These are phyloP conservation scores for Timema cristinae DNA, from an alignment of 2,888 invertebrate species.

Conservation along the genomic window DNA sequence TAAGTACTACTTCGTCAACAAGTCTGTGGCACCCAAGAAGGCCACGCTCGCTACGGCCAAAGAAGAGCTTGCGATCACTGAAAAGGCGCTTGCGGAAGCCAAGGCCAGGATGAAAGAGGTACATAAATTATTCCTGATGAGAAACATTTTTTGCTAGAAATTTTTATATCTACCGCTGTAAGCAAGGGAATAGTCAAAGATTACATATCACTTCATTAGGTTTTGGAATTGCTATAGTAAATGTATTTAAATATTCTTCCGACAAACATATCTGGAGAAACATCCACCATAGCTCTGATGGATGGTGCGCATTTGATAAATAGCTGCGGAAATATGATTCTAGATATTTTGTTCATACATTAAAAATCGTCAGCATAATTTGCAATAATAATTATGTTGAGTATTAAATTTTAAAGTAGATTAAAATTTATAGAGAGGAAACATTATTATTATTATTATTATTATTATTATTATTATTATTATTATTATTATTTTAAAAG, in stretches of 20 bases:
- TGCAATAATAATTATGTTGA: no score
- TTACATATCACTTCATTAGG: not conserved
- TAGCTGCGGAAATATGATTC: no score
- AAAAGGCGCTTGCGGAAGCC: constrained; percentile 63
- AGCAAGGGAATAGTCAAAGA: constrained; percentile 4
- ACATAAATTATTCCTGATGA: not conserved
- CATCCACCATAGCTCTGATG: no score
- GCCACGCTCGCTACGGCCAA: constrained; percentile 71
- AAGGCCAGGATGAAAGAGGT: constrained; percentile 73
- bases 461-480: no score
- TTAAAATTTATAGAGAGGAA: no score
- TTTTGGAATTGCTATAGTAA: not conserved
- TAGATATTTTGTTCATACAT: no score
- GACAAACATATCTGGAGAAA: not conserved
- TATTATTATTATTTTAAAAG: no score
- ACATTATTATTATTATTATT: no score
- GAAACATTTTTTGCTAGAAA: not conserved
- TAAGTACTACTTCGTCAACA: constrained; percentile 84
- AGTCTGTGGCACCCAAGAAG: constrained; percentile 83
- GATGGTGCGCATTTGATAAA: no score
- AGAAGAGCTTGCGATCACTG: constrained; percentile 60
- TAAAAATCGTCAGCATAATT: no score
- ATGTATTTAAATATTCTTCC: not conserved
- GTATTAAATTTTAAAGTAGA: no score
- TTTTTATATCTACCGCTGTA: no score